Base-by-base conservation (phyloP, 2,888 invertebrate genomes). In the Osmoderma eremita region DNA sequence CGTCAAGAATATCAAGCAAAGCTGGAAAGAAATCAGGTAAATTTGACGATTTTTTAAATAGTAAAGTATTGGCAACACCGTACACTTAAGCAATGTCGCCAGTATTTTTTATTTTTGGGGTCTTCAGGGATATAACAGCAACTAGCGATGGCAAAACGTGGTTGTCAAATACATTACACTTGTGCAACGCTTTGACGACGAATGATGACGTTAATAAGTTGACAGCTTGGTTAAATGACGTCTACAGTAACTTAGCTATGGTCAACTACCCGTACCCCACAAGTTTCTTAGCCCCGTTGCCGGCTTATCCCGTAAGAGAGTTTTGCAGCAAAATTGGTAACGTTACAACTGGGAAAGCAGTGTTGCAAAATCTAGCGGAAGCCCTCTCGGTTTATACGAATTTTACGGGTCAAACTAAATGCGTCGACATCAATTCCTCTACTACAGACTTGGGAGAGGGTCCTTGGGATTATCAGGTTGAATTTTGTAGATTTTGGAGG, bases 241-340 rank as follows among this genome's bases (percentile, higher is more conserved):
- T 92, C 72, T 94, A 92, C 79, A 87, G 87, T 6, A 91, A 91
- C 75, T 81, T 97, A 70, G 97, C 96, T 0, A 98, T 98, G 97
- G 91, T 92, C 13, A 93, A 99, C 83, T 99, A 98, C 81, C 98
- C 98, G 0, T 98, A 97, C 79, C 83, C 91, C 0, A 88, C 92
- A 0, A 88, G 88, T 75, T 98, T 98, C 80, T 83, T 98, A 56
- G 86, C 88, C 53, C 89, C 91, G 0, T 78, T 98, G 20, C 97
- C 98, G 0, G 94, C 90, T 0, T 87, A 93, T 82, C 98, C 98
- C 0, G 91, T 98, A 30, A 83, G 86, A 48, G 84, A 84, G 36
- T 86, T 88, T 70, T 91, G 90, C 76, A 83, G 84, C 67, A 85
- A 85, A 72, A 76, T 90, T 0, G 80, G 85, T 51, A 75, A 79